Base-by-base conservation (phyloP, 2,797 vertebrate species). In the Galago senegalensis region DNA sequence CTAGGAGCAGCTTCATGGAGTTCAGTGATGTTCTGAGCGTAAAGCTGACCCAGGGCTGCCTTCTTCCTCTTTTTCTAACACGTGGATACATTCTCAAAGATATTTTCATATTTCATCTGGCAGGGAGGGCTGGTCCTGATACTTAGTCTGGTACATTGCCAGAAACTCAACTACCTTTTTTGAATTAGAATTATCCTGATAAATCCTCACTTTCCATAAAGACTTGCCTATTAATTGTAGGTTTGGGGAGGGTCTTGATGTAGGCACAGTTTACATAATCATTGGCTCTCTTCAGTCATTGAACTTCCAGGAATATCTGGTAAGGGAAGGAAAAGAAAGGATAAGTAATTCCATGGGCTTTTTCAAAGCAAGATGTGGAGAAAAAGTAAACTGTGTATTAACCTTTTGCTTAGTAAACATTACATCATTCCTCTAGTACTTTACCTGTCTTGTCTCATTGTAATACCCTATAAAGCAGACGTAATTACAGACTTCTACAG, bases 201-300 rank as follows among this genome's bases (percentile, higher is more conserved):
- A 91, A 94, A 84, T 49, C 29, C 9, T 70, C 13, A 61, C n/a
- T 89, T 88, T 93, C 23, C 46, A 23, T 86, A 88, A 90, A 96
- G 70, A 72, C n/a, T 72, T 85, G 25, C 40, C 93, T 89, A 46
- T 67, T 49, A 82, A 2, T 70, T 53, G 31, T 29, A 61, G 34
- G 43, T 85, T 86, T 92, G 31, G 79, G 58, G 18, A 90, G 27
- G 31, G n/a, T 89, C 11, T 77, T 82, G 20, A 11, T 70, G 56
- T 37, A 87, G 80, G 40, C 7, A 37, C 46, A 65, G 34, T 88
- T 89, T 63, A 65, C 4, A 61, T 40, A 75, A 49, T 72, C 69
- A 31, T 40, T 31, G 63, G 11, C 2, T 80, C 2, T 87, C 17
- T 82, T 34, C 17, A 21, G 73, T 76, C 34, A 53, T 67, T 85